Evolutionary conservation across 2,888 invertebrate genomes (phyloP), one percentile per base, ranked within the genome.

Genomic region (Latrodectus elegans): DNA sequence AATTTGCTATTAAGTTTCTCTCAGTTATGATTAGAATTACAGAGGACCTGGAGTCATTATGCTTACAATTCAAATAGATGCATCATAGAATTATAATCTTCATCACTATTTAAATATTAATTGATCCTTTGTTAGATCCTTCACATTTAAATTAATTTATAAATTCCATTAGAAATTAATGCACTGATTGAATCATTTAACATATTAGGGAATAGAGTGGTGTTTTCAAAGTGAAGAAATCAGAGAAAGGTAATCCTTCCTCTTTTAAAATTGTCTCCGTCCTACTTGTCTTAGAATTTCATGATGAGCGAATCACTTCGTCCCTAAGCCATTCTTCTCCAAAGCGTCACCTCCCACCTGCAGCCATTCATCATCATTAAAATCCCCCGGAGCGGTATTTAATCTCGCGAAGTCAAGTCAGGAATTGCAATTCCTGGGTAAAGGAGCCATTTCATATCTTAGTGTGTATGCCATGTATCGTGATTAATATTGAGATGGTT

Each of bases 281-380:
- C 15, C 55, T 22, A 4, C 55, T 14, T 14, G 55, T 55, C 10
- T 14, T 55, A 55, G 55, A 15, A 8, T 55, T 55, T 55, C 55
- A 55, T 14, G 15, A 55, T 55, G 55, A 55, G 55, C 55, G 15
- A 55, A 55, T 55, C 15, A 55, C 55, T 55, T 8, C 22, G 55
- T 15, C 55, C 11, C 55, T 22, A 22, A 22, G 22, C 22, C 22
- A 22, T 22, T 15, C 55, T 55, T 14, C 55, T 55, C 55, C 11
- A 11, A 14, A 55, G 15, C 15, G 55, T 15, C 55, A 55, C 55
- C 55, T 15, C 55, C 11, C 55, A 55, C 55, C 55, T 14, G 11
- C 55, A 11, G 81, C 64, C 65, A 81, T 81, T 73, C 73, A 81
- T 81, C 81, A 81, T 81, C 81, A 73, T 81, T 81, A 81, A 73